Evolutionary conservation across 2,797 vertebrate species (phyloP).

Genomic region (Myotis pilosus): DNA sequence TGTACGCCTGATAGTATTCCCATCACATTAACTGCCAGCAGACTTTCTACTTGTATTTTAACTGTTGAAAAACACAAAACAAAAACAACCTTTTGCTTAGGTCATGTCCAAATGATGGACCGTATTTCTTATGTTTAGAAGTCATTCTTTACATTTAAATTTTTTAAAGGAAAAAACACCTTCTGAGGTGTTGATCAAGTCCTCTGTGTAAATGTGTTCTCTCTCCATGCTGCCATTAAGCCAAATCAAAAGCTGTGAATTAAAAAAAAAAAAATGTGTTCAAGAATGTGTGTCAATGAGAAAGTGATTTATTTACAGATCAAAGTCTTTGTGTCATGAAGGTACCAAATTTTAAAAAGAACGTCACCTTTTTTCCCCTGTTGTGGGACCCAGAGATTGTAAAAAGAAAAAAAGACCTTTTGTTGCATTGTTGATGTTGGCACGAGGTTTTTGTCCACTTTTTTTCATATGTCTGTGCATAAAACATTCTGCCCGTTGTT

Average conservation of each 20-base stretch:
- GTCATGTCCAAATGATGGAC: conserved; percentile 35
- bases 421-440: conserved; percentile 81
- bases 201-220: background rate
- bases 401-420: conserved; percentile 47
- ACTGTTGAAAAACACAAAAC: background rate
- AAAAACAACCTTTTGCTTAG: background rate
- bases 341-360: conserved; percentile 69
- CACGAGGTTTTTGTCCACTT: conserved; percentile 74
- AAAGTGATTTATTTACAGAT: conserved; percentile 57
- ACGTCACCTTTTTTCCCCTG: conserved; percentile 54
- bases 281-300: conserved; percentile 49
- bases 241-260: conserved; percentile 78
- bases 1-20: background rate
- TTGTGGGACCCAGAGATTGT: conserved; percentile 66
- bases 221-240: conserved; percentile 62
- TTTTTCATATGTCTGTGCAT: conserved; percentile 73
- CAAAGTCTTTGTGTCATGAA: conserved; percentile 72
- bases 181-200: background rate
- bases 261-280: conserved; percentile 53
- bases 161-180: background rate
- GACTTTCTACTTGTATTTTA: conserved; percentile 57
- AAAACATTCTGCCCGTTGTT: conserved; percentile 80
- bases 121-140: conserved; percentile 58
- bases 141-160: conserved; percentile 56
- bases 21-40: conserved; percentile 59